Percentiles rank a stretch among this genome's conserved stretches.
These are phyloP conservation scores for Myotis myotis DNA, from an alignment of 2,797 vertebrate genomes.

Conservation along the genomic window DNA sequence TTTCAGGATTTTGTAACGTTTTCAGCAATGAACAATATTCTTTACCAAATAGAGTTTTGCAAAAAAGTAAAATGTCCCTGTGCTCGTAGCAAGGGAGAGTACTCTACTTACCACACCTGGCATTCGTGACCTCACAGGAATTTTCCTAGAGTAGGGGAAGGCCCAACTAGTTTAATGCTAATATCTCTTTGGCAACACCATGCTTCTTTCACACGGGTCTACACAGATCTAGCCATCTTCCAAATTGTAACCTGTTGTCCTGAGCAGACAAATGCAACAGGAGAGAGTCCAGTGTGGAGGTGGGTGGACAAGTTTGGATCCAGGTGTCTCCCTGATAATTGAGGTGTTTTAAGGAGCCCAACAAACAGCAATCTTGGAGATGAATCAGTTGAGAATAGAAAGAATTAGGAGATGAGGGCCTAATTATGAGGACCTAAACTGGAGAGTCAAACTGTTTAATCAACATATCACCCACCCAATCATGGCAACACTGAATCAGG, in stretches of 20 bases:
- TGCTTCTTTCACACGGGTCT: not conserved
- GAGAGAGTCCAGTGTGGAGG: not conserved
- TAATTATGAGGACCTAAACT: not conserved
- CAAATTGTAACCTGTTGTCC: not conserved
- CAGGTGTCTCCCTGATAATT: not conserved
- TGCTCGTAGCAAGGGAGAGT: not conserved
- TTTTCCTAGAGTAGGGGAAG: not conserved
- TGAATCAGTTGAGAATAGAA: not conserved
- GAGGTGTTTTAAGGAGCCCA: not conserved
- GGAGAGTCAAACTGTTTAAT: not conserved
- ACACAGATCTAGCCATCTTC: not conserved
- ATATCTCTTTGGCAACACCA: not conserved
- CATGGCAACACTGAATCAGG: not conserved
- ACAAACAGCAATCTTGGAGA: not conserved
- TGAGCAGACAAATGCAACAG: not conserved
- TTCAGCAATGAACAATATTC: not conserved
- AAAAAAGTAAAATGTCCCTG: not conserved
- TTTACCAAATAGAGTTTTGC: not conserved
- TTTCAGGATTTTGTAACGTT: not conserved
- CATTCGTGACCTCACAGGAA: not conserved
- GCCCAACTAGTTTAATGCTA: not conserved
- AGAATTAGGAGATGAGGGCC: not conserved
- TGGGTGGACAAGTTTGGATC: not conserved
- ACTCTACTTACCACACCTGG: not conserved
- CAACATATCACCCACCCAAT: not conserved